Evolutionary conservation across 2,888 invertebrate species (phyloP).

Genomic region (Melanchra persicariae): DNA sequence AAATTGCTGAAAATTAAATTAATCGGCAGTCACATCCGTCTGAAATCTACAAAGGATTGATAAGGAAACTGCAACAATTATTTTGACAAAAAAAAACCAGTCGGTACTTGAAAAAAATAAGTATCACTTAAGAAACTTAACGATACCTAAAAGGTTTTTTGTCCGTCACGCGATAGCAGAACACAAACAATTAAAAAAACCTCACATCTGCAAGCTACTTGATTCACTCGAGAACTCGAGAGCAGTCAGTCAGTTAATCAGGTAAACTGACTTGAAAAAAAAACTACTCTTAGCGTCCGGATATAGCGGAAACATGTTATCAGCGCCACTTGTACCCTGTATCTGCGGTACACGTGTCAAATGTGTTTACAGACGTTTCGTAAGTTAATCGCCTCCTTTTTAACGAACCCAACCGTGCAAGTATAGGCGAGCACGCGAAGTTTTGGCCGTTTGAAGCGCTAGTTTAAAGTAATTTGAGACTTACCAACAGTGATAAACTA

Average conservation of each 20-base stretch:
- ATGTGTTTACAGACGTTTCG: slow-evolving; percentile 81
- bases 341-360: slow-evolving; percentile 85
- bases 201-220: slow-evolving; percentile 62
- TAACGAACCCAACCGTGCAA: slow-evolving; percentile 68
- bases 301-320: slow-evolving; percentile 81
- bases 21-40: background rate
- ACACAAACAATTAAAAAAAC: slow-evolving; percentile 47
- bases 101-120: slow-evolving; percentile 14
- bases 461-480: slow-evolving; percentile 46
- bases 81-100: background rate
- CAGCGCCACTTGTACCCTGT: slow-evolving; percentile 77
- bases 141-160: slow-evolving; percentile 54
- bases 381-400: slow-evolving; percentile 78
- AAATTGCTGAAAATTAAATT: no score
- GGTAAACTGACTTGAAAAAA: slow-evolving; percentile 71
- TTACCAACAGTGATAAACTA: slow-evolving; percentile 31
- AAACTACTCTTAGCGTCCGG: slow-evolving; percentile 72
- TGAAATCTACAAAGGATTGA: background rate
- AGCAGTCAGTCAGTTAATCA: no score
- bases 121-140: slow-evolving; percentile 10
- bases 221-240: slow-evolving; percentile 70
- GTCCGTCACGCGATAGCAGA: slow-evolving; percentile 19
- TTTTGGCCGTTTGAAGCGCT: slow-evolving; percentile 48
- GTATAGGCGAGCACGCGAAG: slow-evolving; percentile 70
- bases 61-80: background rate